Evolutionary conservation across 2,113 vertebrate species (phyloP).

Genomic region (Theropithecus gelada): DNA sequence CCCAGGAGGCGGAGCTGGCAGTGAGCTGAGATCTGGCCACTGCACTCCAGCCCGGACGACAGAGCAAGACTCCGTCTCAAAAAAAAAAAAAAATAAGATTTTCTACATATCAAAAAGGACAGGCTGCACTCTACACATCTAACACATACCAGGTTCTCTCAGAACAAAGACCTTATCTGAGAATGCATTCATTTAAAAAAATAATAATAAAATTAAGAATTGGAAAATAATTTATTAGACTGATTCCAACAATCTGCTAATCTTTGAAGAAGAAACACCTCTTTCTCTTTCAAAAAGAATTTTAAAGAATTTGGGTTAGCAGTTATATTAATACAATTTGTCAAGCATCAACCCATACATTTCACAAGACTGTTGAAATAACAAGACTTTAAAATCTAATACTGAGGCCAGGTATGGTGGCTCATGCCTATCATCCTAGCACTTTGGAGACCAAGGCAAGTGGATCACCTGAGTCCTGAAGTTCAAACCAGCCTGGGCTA

Average conservation of each 20-base stretch:
- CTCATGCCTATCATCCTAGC: too few species aligned
- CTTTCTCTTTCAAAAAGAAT: background rate
- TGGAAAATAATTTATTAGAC: background rate
- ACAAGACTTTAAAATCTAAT: background rate
- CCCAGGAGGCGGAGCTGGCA: too few species aligned
- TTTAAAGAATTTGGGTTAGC: background rate
- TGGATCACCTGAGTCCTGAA: too few species aligned
- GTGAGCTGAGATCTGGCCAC: too few species aligned
- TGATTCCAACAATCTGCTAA: background rate
- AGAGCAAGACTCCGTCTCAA: too few species aligned
- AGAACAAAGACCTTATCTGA: background rate
- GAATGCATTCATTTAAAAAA: background rate
- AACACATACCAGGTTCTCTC: background rate
- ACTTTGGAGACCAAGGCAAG: too few species aligned
- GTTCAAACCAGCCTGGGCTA: too few species aligned
- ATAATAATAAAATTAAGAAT: background rate
- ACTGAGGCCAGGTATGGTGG: too few species aligned
- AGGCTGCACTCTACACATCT: background rate
- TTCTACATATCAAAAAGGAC: background rate
- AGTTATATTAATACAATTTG: background rate
- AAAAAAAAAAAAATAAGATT: too few species aligned
- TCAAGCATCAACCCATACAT: background rate
- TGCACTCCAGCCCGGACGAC: too few species aligned
- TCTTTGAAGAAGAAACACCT: background rate
- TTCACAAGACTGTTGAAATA: background rate